These are phyloP conservation scores for Platalea minor DNA, from an alignment of 2,797 vertebrate species.

Conservation along the genomic window DNA sequence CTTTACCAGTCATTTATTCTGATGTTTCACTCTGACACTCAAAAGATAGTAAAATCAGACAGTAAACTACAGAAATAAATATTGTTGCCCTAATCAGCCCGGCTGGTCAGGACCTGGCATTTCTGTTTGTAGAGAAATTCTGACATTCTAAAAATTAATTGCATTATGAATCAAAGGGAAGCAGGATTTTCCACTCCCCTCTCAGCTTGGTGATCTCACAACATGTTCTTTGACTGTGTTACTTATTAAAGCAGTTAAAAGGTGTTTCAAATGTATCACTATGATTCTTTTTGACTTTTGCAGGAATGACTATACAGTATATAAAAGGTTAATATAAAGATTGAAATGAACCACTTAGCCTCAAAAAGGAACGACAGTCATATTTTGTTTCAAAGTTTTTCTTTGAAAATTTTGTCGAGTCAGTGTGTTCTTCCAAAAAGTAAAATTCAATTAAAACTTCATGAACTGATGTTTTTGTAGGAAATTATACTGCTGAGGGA, in stretches of 20 bases:
- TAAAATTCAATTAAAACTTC: background rate
- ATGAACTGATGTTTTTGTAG: background rate
- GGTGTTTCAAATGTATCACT: background rate
- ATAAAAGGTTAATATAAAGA: background rate
- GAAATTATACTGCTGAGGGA: background rate
- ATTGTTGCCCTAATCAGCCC: background rate
- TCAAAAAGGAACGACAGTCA: background rate
- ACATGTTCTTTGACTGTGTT: background rate
- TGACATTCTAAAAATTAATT: slow-evolving; percentile 17
- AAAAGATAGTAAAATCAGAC: background rate
- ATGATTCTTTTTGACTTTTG: background rate
- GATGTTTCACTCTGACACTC: background rate
- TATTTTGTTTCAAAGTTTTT: background rate
- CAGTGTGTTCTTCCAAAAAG: background rate
- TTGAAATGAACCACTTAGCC: background rate
- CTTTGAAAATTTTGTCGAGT: background rate
- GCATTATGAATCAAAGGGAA: background rate
- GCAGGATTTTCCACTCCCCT: background rate
- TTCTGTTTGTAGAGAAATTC: background rate
- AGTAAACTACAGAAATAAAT: background rate
- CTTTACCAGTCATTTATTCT: slow-evolving; percentile 16
- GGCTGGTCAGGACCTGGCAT: background rate
- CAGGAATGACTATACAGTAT: background rate
- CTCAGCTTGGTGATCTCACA: background rate
- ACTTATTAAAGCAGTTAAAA: background rate